Evolutionary conservation across 2,888 invertebrate genomes (phyloP), one percentile per base, ranked within the genome.

Genomic region (Diogma glabrata): DNA sequence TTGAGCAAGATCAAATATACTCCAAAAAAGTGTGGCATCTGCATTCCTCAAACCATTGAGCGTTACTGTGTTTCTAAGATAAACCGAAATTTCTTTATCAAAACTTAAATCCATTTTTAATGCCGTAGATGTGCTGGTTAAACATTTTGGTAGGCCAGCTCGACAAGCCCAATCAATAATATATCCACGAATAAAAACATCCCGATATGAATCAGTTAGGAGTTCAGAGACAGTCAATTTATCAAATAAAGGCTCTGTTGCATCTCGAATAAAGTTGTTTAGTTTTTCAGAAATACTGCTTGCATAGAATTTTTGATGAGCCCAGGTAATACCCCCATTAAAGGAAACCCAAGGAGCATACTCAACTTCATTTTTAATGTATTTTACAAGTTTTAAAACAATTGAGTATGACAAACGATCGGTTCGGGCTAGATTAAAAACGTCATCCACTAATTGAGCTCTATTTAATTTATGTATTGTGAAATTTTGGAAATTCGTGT

Each of bases 391-490:
- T 16, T 76, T 72, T 47, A 85, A 68, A 0, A 81, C 73, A 17
- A 70, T 56, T 1, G 61, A 58, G 60, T 79, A 79, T 40, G 60
- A 38, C 14, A 48, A 19, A 4, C 24, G 45, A 43, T 50, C 20
- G 17, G 28, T 22, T 4, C 40, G 38, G 4, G 50, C 48, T 4
- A 48, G 19, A 30, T 82, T 82, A 64, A 84, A 72, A 0, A 84
- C 78, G 63, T 92, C 92, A 57, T 90, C 87, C 6, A 92, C 70
- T 49, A 92, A 72, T 63, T 91, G 89, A 0, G 87, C 87, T 52
- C 89, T 70, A 60, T 87, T 88, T 51, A 82, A 78, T 2, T 80
- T 74, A 51, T 82, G 76, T 47, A 89, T 82, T 46, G 75, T 74
- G n/a, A n/a, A n/a, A n/a, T n/a, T n/a, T 14, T 36, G 7, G 16